phyloP scores from a whole-genome alignment of 2,113 vertebrate genomes.

The Gila orcuttii region DNA sequence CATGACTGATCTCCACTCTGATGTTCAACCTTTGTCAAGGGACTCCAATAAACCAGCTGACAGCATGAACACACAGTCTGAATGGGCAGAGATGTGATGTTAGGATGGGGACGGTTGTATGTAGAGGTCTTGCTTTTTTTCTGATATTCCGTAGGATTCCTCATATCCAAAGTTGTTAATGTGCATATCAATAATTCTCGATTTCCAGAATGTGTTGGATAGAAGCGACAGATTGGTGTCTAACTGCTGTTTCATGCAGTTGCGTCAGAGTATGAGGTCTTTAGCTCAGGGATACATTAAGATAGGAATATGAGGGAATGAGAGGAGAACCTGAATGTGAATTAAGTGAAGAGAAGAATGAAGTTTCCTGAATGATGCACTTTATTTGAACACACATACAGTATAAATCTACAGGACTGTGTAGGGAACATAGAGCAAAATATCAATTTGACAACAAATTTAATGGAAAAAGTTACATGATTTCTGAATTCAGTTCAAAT shows the following conservation, averaged over 20 bases:
- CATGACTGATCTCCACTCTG: background rate
- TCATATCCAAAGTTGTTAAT: constrained; percentile 9
- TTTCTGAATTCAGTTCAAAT: too few species aligned
- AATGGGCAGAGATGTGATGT: background rate
- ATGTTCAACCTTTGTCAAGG: constrained; percentile 27
- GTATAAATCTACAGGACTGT: too few species aligned
- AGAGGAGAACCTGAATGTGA: background rate
- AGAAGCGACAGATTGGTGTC: constrained; percentile 25
- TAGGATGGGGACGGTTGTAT: background rate
- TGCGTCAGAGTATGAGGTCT: constrained; percentile 49
- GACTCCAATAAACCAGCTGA: background rate
- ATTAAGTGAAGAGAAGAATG: background rate
- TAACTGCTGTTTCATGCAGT: constrained; percentile 54
- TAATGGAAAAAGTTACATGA: too few species aligned
- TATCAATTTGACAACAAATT: too few species aligned
- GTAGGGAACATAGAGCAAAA: too few species aligned
- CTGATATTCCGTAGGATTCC: background rate
- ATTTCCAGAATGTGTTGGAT: constrained; percentile 3
- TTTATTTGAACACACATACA: too few species aligned
- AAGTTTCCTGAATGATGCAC: background rate
- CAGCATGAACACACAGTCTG: background rate
- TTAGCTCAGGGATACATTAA: background rate
- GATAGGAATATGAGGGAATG: background rate
- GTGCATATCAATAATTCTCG: constrained; percentile 24
- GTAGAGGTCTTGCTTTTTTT: background rate